These are phyloP conservation scores for Temnothorax rugatulus DNA, from an alignment of 2,888 invertebrate species.

Conservation along the genomic window DNA sequence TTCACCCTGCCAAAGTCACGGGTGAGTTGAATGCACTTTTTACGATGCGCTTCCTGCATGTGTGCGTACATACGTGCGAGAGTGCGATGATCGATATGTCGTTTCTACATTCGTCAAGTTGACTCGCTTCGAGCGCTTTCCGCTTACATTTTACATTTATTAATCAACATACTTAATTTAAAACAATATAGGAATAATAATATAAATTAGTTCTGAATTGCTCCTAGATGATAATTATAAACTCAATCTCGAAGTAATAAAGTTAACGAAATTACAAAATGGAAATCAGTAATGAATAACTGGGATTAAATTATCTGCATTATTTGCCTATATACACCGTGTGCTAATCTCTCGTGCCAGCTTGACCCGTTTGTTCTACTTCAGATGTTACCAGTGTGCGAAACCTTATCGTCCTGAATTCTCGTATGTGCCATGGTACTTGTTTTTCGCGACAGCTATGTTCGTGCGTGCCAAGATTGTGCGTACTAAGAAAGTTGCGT, in stretches of 20 bases:
- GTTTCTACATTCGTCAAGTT: background rate
- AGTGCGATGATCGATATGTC: background rate
- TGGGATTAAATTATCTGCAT: background rate
- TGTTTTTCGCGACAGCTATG: slow-evolving; percentile 1
- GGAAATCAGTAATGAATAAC: background rate
- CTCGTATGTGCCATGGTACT: background rate
- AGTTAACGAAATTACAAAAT: background rate
- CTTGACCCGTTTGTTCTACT: slow-evolving; percentile 41
- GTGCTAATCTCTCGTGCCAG: background rate
- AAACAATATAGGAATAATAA: background rate
- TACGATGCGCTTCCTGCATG: background rate
- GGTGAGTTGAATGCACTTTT: slow-evolving; percentile 74
- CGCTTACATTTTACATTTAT: background rate
- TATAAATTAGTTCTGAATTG: background rate
- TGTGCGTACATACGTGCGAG: no score
- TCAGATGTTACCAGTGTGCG: slow-evolving; percentile 22
- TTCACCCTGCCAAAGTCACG: slow-evolving; percentile 79
- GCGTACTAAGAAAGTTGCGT: background rate
- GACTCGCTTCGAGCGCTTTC: background rate
- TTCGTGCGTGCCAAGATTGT: slow-evolving; percentile 5
- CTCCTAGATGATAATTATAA: background rate
- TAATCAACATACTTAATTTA: background rate
- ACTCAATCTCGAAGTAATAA: background rate
- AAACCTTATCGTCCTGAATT: slow-evolving; percentile 36
- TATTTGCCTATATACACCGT: background rate